Percentiles rank a stretch among this genome's conserved stretches.
These are phyloP conservation scores for Chlamydotis undulata DNA, from an alignment of 2,113 vertebrate species.

Conservation along the genomic window DNA sequence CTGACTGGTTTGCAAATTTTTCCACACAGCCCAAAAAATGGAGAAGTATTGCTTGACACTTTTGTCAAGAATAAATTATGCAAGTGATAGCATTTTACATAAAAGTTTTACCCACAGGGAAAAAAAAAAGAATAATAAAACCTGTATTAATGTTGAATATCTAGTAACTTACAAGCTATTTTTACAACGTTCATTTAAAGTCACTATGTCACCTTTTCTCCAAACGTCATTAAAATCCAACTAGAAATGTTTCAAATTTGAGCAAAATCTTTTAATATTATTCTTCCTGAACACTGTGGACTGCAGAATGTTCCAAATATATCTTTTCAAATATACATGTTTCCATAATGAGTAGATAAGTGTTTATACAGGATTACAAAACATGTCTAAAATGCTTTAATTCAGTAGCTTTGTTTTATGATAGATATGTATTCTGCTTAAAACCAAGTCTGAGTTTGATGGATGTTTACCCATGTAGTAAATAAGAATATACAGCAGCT, in stretches of 20 bases:
- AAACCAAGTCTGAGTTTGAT: neutral
- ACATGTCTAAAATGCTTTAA: neutral
- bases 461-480: neutral
- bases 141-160: neutral
- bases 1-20: constrained; percentile 14
- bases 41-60: neutral
- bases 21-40: neutral
- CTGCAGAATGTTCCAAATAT: neutral
- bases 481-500: neutral
- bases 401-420: neutral
- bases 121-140: neutral
- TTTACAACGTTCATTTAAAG: neutral
- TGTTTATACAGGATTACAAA: neutral
- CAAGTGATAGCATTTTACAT: neutral
- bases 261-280: neutral
- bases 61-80: neutral
- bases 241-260: neutral
- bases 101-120: neutral
- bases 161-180: neutral
- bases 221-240: neutral
- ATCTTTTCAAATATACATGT: neutral
- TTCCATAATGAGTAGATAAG: neutral
- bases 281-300: neutral
- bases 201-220: neutral
- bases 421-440: neutral